Conservation (phyloP, 2,888 invertebrate species). For the Crossocerus cetratus region DNA sequence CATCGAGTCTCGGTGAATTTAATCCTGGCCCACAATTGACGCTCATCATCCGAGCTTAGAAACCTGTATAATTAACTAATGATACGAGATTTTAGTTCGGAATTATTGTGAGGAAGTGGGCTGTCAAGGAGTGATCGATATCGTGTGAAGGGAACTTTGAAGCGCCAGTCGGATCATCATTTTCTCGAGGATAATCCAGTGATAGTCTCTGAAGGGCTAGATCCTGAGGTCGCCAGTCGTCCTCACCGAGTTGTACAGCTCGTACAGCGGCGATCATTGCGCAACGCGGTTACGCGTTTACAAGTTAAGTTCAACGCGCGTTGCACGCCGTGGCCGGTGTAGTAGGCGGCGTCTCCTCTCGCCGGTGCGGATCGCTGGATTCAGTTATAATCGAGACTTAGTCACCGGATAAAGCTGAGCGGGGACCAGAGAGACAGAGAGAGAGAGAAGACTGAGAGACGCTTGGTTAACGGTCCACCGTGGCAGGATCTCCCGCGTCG, state of each 20-base stretch:
- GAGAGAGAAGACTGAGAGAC: background rate
- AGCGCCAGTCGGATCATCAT: background rate
- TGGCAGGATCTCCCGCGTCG: constrained; percentile 54
- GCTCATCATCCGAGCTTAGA: no score
- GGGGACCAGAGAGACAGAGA: no score
- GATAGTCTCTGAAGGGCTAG: constrained; percentile 55
- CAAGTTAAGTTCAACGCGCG: constrained; percentile 14
- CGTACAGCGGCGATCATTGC: constrained; percentile 61
- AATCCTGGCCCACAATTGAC: no score
- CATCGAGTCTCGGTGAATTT: no score
- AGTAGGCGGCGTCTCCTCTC: background rate
- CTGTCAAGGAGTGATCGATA: no score
- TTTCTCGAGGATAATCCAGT: constrained; percentile 51
- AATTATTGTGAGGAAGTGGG: no score
- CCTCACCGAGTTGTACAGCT: constrained; percentile 39
- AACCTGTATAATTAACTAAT: no score
- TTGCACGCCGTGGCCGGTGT: constrained; percentile 14
- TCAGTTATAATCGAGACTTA: constrained; percentile 49
- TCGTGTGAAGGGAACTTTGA: constrained; percentile 23
- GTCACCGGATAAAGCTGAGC: constrained; percentile 49
- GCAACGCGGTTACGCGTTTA: constrained; percentile 53
- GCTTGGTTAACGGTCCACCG: constrained; percentile 46
- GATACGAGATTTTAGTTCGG: no score
- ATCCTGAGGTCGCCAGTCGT: constrained; percentile 10
- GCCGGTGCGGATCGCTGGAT: constrained; percentile 25